Evolutionary conservation across 2,797 vertebrate genomes (phyloP).

Genomic region (Lindbergichthys nudifrons): DNA sequence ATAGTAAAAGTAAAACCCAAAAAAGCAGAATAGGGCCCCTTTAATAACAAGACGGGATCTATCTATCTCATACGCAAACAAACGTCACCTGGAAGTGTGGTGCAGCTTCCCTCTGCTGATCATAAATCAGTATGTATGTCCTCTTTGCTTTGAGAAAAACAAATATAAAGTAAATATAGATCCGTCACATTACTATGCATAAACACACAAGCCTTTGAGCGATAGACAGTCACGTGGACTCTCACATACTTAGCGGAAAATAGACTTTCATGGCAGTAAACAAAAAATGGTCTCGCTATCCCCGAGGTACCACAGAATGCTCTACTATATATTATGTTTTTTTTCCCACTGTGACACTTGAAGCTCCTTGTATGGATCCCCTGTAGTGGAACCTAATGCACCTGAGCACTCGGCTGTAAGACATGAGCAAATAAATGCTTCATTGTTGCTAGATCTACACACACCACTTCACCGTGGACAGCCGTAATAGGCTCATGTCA

Average conservation of each 20-base stretch:
- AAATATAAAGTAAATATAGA: background rate
- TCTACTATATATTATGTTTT: background rate
- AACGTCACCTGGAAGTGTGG: constrained; percentile 14
- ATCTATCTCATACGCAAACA: background rate
- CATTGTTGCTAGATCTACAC: constrained; percentile 32
- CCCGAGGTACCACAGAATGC: background rate
- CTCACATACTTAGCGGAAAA: constrained; percentile 10
- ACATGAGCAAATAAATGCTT: constrained; percentile 35
- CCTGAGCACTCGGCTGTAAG: constrained; percentile 49
- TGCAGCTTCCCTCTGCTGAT: constrained; percentile 20
- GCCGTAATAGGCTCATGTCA: constrained; percentile 51
- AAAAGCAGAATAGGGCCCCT: no score
- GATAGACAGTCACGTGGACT: constrained; percentile 14
- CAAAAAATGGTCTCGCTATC: constrained; percentile 19
- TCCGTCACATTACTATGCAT: background rate
- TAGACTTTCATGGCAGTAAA: constrained; percentile 12
- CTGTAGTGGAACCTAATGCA: constrained; percentile 25
- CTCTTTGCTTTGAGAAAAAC: constrained; percentile 45
- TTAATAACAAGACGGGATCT: background rate
- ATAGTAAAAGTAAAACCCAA: no score
- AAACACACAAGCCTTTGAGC: constrained; percentile 13
- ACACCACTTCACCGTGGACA: constrained; percentile 36
- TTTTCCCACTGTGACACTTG: constrained; percentile 14
- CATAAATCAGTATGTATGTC: background rate
- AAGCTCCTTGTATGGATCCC: constrained; percentile 11